Evolutionary conservation across 2,797 vertebrate genomes (phyloP).

Genomic region (Spondyliosoma cantharus): DNA sequence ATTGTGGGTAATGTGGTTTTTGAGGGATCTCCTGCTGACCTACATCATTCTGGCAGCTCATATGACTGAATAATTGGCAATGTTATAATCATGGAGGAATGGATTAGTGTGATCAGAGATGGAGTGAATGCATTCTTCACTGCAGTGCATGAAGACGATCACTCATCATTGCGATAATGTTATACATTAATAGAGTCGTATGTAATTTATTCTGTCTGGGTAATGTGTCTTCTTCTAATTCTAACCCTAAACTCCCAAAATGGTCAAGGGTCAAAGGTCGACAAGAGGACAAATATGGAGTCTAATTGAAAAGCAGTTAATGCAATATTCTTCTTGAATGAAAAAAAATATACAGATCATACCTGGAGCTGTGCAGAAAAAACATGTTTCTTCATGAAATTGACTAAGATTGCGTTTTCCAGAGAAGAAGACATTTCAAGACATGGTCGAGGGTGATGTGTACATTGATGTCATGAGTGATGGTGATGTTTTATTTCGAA

Average conservation of each 20-base stretch:
- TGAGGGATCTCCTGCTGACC: conserved; percentile 60
- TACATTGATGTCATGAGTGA: background rate
- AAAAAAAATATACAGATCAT: background rate
- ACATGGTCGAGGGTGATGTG: background rate
- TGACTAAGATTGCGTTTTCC: background rate
- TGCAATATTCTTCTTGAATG: background rate
- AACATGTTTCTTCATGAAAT: background rate
- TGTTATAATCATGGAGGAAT: conserved; percentile 6
- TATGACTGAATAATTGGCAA: conserved; percentile 43
- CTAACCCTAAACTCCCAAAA: background rate
- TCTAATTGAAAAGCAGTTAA: background rate
- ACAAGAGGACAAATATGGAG: background rate
- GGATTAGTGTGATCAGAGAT: background rate
- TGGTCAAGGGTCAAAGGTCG: conserved; percentile 7
- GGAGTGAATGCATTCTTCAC: background rate
- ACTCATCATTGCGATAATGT: too few species aligned
- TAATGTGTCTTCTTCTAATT: background rate
- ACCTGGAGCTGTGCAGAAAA: background rate
- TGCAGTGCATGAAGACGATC: background rate
- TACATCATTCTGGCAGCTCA: conserved; percentile 67
- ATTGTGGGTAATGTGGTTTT: conserved; percentile 83
- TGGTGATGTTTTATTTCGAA: background rate
- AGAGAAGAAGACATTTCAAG: background rate
- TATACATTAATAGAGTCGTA: background rate
- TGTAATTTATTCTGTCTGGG: background rate